Base-by-base conservation (phyloP, 2,113 vertebrate species). In the Mola mola region DNA sequence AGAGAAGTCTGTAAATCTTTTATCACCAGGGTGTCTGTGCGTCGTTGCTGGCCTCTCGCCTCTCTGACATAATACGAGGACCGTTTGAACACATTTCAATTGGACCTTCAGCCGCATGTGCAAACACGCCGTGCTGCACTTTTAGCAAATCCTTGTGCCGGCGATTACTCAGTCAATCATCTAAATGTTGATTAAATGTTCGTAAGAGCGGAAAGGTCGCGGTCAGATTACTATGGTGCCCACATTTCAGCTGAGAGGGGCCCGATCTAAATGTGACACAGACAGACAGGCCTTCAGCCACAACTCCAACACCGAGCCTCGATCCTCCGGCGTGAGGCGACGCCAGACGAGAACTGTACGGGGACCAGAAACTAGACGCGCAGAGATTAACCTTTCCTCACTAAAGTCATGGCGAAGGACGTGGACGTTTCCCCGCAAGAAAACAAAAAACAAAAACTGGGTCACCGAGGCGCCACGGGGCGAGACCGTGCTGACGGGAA, bases 381-480 rank as follows among this genome's bases (percentile, higher is more conserved):
- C 26, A n/a, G 66, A 48, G 31, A 31, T 24, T 28, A 6, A 29
- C 57, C 19, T 47, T 15, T 66, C 53, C 57, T 46, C 21, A n/a
- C 43, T 43, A 44, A 72, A 77, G 56, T 71, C 58, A 29, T n/a
- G n/a, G n/a, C n/a, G n/a, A n/a, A n/a, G n/a, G n/a, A n/a, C n/a
- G n/a, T n/a, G n/a, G n/a, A n/a, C n/a, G n/a, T n/a, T n/a, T n/a
- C n/a, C n/a, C n/a, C n/a, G n/a, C n/a, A 29, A 29, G 9, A 29
- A 29, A 29, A 29, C 28, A 29, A 29, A 29, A 29, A 29, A 29
- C 40, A 48, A 58, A 80, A 88, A 87, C 28, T 88, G 62, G 86
- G 88, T 87, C 86, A 87, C 72, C 36, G 66, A 68, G 66, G 61
- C 66, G 58, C 72, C 66, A 62, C 72, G 3, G 71, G 74, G 72